Percentiles rank a stretch among this genome's conserved stretches.
Conservation (phyloP, 2,888 invertebrate genomes). For the Agrotis clavis region DNA sequence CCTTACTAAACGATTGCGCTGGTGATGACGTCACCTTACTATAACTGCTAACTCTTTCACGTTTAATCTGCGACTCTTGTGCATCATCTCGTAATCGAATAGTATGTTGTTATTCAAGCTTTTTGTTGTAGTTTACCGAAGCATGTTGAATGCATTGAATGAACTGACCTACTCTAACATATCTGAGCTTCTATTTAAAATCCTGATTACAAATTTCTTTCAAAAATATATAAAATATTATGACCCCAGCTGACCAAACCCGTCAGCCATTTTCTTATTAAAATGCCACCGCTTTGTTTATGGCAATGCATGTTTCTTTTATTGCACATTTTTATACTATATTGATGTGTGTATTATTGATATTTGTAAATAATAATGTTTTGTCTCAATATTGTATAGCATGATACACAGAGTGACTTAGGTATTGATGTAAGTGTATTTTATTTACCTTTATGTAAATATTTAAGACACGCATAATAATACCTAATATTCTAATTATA, state of each 20-base stretch:
- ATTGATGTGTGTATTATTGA: constrained; percentile 63
- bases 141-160: constrained; percentile 78
- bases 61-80: constrained; percentile 33
- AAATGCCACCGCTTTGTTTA: constrained; percentile 79
- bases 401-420: constrained; percentile 66
- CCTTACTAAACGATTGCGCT: constrained; percentile 81
- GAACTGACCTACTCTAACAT: constrained; percentile 48
- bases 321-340: constrained; percentile 67
- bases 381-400: constrained; percentile 64
- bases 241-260: constrained; percentile 39
- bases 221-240: constrained; percentile 38
- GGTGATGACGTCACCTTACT: constrained; percentile 54
- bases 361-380: constrained; percentile 63
- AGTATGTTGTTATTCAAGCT: constrained; percentile 77
- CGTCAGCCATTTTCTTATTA: constrained; percentile 56
- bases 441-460: constrained; percentile 61
- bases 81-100: constrained; percentile 79
- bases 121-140: constrained; percentile 80
- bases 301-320: constrained; percentile 82
- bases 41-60: constrained; percentile 42
- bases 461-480: constrained; percentile 57
- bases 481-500: constrained; percentile 30
- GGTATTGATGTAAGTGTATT: constrained; percentile 64
- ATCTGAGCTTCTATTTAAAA: constrained; percentile 45
- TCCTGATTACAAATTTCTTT: constrained; percentile 47